phyloP scores from a whole-genome alignment of 1,140 invertebrate genomes.

The Heliothis virescens region DNA sequence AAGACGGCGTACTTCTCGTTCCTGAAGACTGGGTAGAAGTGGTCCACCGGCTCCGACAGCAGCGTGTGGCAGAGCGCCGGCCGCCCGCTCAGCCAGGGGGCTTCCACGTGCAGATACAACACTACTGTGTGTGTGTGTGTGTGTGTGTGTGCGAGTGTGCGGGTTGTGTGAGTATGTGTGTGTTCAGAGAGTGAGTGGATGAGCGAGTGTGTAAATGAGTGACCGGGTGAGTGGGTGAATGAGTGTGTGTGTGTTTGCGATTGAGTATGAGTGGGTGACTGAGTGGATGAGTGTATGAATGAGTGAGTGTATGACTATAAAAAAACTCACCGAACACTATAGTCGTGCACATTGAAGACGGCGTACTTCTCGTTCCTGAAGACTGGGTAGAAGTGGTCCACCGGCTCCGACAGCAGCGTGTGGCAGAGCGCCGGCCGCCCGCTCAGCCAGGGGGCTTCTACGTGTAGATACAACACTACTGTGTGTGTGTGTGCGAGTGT shows the following conservation, averaged over 20 bases:
- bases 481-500: no score
- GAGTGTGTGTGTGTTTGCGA: no score
- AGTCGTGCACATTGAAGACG: constrained; percentile 74
- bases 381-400: constrained; percentile 88
- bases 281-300: no score
- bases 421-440: constrained; percentile 87
- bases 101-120: constrained; percentile 81
- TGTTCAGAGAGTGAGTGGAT: no score
- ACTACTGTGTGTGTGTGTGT: no score
- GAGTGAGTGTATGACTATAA: background rate
- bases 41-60: constrained; percentile 87
- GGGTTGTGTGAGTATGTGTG: no score
- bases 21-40: constrained; percentile 87
- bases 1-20: constrained; percentile 74
- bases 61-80: constrained; percentile 88
- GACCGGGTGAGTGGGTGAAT: no score
- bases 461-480: constrained; percentile 72
- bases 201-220: no score
- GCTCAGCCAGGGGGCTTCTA: constrained; percentile 79
- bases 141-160: no score
- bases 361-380: constrained; percentile 72
- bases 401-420: constrained; percentile 86
- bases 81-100: constrained; percentile 77
- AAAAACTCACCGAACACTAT: constrained; percentile 72
- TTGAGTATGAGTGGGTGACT: background rate